Percentiles rank a stretch among this genome's conserved stretches.
These are phyloP conservation scores for Oophaga sylvatica DNA, from an alignment of 2,797 vertebrate genomes.

Conservation along the genomic window DNA sequence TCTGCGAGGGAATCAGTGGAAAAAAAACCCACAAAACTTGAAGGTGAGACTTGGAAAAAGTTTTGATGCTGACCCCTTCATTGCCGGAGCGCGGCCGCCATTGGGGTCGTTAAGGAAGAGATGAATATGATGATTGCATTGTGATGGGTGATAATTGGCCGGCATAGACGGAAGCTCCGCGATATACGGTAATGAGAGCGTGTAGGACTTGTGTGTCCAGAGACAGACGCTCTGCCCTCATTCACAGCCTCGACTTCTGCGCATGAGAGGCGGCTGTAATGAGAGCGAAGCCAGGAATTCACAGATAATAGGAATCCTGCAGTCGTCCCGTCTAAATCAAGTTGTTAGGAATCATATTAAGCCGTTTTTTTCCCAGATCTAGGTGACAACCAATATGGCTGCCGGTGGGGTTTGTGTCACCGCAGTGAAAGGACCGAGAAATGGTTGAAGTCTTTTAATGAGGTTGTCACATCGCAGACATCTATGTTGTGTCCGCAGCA, in stretches of 20 bases:
- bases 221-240: background rate
- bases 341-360: background rate
- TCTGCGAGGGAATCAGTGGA: background rate
- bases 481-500: too few relatives aligned
- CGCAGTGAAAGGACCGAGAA: too few relatives aligned
- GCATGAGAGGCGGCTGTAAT: background rate
- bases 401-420: background rate
- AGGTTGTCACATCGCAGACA: too few relatives aligned
- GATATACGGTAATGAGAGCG: background rate
- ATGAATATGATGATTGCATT: background rate
- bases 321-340: background rate
- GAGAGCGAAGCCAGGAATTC: background rate
- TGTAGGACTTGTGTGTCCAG: background rate
- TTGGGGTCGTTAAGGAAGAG: background rate
- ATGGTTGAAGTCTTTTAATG: too few relatives aligned
- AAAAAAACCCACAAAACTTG: background rate
- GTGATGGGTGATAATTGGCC: background rate
- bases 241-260: background rate
- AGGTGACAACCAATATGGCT: background rate
- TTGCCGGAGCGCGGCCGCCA: background rate
- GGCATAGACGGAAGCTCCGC: background rate
- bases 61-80: slow-evolving; percentile 20
- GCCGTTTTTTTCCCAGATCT: background rate
- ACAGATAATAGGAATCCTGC: background rate
- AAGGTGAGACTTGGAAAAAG: slow-evolving; percentile 12